Base-by-base conservation (phyloP, 2,888 invertebrate species). In the Ichneumon xanthorius region DNA sequence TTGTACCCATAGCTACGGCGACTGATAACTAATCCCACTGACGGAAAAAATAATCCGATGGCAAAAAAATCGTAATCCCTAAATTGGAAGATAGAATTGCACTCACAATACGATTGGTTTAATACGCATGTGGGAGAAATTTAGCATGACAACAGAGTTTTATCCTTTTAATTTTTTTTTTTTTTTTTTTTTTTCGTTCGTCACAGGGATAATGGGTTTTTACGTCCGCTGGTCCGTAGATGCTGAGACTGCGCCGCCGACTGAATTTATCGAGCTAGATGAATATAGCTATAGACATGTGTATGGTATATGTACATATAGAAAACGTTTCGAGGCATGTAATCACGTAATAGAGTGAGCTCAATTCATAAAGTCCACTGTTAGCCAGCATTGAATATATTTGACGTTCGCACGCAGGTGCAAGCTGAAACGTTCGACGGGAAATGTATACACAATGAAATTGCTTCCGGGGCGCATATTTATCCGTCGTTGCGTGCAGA, bases 121-220 rank as follows among this genome's bases (percentile, higher is more conserved):
- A 70, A 79, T 55, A 70, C 63, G 83, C 70, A 75, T 68, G 53
- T 45, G 40, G 45, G 63, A 63, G 45, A 75, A 79, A 70, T 73
- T 83, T 83, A 53, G 83, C 83, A 83, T 79, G 75, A 83, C 68
- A 83, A 83, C 75, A 68, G 67, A n/a, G n/a, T 67, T 19, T 68
- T 78, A 11, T 55, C 55, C 37, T 40, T 30, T 30, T 76, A 45
- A 37, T 61, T 63, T 75, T 65, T 37, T 67, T 37, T 45, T 55
- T 19, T 58, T 53, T 55, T 30, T 30, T 76, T 65, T 48, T 61
- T 63, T 73, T 67, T 75, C 40, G 68, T 75, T 61, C n/a, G 53
- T 40, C 75, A 30, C 16, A n/a, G 68, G 53, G 63, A 73, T 73
- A 63, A 79, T 75, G 61, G 75, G 53, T 63, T 79, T 83, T 79